Percentiles rank a stretch among this genome's conserved stretches.
Evolutionary conservation across 2,888 invertebrate genomes (phyloP).

Genomic region (Dioctria linearis): DNA sequence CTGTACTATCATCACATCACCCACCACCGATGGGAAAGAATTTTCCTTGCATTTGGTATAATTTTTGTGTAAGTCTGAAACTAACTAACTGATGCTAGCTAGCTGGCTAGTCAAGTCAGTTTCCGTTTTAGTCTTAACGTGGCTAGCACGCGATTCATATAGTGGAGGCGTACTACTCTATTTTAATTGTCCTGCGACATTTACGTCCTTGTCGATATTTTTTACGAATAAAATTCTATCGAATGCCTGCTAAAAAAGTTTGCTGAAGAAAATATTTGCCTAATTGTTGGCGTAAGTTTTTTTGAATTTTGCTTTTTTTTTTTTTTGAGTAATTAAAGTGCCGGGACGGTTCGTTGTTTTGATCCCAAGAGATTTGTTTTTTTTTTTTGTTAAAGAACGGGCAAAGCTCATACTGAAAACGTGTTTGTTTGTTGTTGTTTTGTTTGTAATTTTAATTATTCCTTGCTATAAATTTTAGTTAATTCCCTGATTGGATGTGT

Average conservation of each 20-base stretch:
- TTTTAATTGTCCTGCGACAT: not conserved
- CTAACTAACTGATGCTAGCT: not conserved
- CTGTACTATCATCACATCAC: too few species aligned
- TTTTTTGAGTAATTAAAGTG: not conserved
- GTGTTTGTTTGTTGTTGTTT: too few species aligned
- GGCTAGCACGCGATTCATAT: slow-evolving; percentile 30
- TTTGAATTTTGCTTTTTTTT: not conserved
- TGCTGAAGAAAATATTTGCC: slow-evolving; percentile 9
- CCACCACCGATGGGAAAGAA: not conserved
- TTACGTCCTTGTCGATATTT: not conserved
- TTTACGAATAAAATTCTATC: too few species aligned
- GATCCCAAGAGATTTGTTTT: too few species aligned
- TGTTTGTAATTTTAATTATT: slow-evolving; percentile 5
- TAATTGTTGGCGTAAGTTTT: slow-evolving; percentile 8
- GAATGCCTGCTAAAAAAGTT: too few species aligned
- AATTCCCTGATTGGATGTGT: too few species aligned
- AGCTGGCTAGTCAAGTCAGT: not conserved
- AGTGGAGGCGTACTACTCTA: not conserved
- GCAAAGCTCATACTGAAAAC: too few species aligned
- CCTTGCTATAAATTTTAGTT: too few species aligned
- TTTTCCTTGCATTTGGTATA: slow-evolving; percentile 22
- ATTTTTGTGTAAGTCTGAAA: slow-evolving; percentile 8
- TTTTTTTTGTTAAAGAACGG: too few species aligned
- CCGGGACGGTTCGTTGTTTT: not conserved
- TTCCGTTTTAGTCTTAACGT: slow-evolving; percentile 34